phyloP scores from a whole-genome alignment of 1,140 invertebrate species.

The Zaprionus davidi region DNA sequence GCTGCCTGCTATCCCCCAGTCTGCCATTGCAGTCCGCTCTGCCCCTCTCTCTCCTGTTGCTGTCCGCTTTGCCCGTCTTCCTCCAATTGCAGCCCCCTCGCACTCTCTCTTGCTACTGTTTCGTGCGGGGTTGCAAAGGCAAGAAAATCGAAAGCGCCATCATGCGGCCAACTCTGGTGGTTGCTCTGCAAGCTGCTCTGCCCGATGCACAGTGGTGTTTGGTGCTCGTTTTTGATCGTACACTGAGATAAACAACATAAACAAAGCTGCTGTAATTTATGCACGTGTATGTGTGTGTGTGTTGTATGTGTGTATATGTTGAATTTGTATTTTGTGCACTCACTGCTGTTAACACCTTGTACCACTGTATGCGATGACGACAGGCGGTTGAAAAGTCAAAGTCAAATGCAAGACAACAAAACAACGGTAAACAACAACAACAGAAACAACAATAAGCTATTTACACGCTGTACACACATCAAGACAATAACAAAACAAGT shows the following conservation, averaged over 20 bases:
- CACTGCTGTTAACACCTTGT: slow-evolving; percentile 17
- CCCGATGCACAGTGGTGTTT: slow-evolving; percentile 51
- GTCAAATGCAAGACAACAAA: slow-evolving; percentile 73
- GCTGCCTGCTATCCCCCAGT: background rate
- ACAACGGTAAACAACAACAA: slow-evolving; percentile 42
- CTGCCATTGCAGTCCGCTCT: no score
- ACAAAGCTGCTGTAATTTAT: slow-evolving; percentile 16
- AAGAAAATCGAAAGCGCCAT: slow-evolving; percentile 65
- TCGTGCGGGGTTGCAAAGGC: slow-evolving; percentile 68
- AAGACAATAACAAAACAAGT: slow-evolving; percentile 68
- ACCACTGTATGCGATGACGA: slow-evolving; percentile 43
- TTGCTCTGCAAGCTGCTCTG: slow-evolving; percentile 39
- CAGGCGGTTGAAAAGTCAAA: slow-evolving; percentile 80
- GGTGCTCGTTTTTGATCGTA: background rate
- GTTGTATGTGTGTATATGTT: background rate
- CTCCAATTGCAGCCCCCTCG: slow-evolving; percentile 23
- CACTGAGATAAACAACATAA: slow-evolving; percentile 7
- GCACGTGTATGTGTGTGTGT: background rate
- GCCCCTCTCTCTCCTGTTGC: no score
- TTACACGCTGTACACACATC: slow-evolving; percentile 37
- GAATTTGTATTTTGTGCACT: background rate
- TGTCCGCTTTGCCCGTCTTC: slow-evolving; percentile 19
- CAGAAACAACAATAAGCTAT: slow-evolving; percentile 29
- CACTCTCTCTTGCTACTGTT: slow-evolving; percentile 22
- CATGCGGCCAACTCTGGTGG: slow-evolving; percentile 33